Evolutionary conservation across 2,113 vertebrate species (phyloP).

Genomic region (Vidua chalybeata): DNA sequence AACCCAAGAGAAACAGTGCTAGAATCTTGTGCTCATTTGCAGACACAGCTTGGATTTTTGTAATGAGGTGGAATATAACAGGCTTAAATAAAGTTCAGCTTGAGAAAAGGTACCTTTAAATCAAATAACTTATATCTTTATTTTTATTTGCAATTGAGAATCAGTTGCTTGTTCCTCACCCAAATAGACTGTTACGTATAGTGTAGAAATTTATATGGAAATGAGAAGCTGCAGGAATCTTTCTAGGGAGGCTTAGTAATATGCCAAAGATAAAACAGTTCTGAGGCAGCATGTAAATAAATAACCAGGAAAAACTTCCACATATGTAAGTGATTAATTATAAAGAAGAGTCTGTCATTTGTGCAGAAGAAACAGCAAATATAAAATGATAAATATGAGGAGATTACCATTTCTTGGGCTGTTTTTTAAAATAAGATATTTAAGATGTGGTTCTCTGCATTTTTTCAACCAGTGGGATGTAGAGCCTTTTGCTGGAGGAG

Average conservation of each 20-base stretch:
- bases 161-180: background rate
- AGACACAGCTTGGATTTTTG: conserved; percentile 74
- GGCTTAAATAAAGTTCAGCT: conserved; percentile 51
- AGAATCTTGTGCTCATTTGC: conserved; percentile 78
- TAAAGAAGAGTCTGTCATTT: background rate
- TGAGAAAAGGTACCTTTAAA: conserved; percentile 37
- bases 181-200: background rate
- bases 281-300: background rate
- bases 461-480: background rate
- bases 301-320: background rate
- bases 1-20: conserved; percentile 71
- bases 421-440: background rate
- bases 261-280: background rate
- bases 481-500: background rate
- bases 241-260: background rate
- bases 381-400: background rate
- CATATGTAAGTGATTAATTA: background rate
- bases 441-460: background rate
- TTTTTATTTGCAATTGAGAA: conserved; percentile 4
- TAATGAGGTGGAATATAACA: conserved; percentile 66
- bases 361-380: background rate
- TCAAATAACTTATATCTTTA: background rate
- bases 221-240: background rate
- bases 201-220: background rate
- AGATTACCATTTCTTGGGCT: background rate